These are phyloP conservation scores for Panorpa germanica DNA, from an alignment of 2,888 invertebrate genomes.

Conservation along the genomic window DNA sequence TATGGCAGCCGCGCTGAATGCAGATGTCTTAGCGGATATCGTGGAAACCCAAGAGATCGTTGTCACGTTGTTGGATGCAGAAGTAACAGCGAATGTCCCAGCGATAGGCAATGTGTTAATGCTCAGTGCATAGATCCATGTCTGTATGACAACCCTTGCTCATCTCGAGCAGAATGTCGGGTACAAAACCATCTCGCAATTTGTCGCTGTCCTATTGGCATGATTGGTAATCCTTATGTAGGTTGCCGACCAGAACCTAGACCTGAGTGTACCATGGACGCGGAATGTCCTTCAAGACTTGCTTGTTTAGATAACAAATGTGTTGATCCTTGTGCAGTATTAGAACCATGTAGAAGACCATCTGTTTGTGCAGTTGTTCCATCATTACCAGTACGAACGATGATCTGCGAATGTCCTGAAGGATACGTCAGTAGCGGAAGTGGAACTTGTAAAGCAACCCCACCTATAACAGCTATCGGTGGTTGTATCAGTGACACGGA, in stretches of 20 bases:
- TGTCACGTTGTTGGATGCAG: conserved; percentile 68
- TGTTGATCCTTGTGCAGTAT: conserved; percentile 58
- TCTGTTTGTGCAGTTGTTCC: conserved; percentile 66
- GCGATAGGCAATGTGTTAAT: conserved; percentile 67
- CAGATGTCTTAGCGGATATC: conserved; percentile 60
- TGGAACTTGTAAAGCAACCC: conserved; percentile 60
- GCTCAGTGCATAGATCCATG: conserved; percentile 77
- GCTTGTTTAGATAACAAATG: conserved; percentile 72
- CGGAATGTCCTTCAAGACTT: conserved; percentile 58
- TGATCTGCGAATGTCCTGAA: conserved; percentile 78
- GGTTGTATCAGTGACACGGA: conserved; percentile 60
- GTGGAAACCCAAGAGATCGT: conserved; percentile 55
- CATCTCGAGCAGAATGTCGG: conserved; percentile 57
- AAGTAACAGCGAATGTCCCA: conserved; percentile 74
- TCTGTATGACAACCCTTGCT: conserved; percentile 55
- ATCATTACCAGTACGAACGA: conserved; percentile 67
- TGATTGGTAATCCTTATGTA: conserved; percentile 62
- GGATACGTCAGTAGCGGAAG: conserved; percentile 73
- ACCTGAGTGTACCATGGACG: conserved; percentile 62
- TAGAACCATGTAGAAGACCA: conserved; percentile 63
- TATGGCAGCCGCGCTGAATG: conserved; percentile 56
- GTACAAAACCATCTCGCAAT: conserved; percentile 66
- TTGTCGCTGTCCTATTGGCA: conserved; percentile 67
- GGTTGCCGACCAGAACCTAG: conserved; percentile 54
- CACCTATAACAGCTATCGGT: conserved; percentile 36